Conservation (phyloP, 1,140 invertebrate species). For the Ruditapes philippinarum region DNA sequence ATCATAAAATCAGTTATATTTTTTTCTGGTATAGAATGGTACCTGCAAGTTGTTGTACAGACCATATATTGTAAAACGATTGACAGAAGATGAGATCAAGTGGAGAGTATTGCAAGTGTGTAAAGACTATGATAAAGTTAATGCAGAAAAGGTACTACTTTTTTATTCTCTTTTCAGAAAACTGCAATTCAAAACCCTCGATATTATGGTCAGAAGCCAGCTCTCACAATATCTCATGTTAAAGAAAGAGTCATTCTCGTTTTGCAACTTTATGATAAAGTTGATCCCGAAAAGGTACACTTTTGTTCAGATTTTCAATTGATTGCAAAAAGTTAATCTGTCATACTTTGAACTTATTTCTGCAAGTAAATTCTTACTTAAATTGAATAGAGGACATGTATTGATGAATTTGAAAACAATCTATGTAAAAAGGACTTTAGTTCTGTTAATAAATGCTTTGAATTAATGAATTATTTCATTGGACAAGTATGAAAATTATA, state of each 20-base stretch:
- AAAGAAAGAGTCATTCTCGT: constrained; percentile 96
- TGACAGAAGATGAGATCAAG: constrained; percentile 66
- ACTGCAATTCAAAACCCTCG: constrained; percentile 47
- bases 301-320: no score
- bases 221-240: constrained; percentile 94
- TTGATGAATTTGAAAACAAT: no score
- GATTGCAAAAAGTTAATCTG: no score
- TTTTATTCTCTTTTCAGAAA: constrained; percentile 64
- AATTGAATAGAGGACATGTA: no score
- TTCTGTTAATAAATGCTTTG: no score
- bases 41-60: constrained; percentile 7
- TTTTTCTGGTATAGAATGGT: constrained; percentile 50
- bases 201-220: constrained; percentile 84
- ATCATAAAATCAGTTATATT: no score
- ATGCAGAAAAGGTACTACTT: constrained; percentile 76
- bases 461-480: no score
- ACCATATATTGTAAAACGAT: constrained; percentile 33
- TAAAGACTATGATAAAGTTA: constrained; percentile 76
- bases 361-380: no score
- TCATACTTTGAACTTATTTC: no score
- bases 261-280: constrained; percentile 98
- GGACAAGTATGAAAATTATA: no score
- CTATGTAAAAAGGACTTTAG: no score
- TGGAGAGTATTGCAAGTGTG: constrained; percentile 73
- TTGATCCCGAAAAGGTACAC: constrained; percentile 93